Conservation (phyloP, 1,140 invertebrate genomes). For the Procambarus clarkii region DNA sequence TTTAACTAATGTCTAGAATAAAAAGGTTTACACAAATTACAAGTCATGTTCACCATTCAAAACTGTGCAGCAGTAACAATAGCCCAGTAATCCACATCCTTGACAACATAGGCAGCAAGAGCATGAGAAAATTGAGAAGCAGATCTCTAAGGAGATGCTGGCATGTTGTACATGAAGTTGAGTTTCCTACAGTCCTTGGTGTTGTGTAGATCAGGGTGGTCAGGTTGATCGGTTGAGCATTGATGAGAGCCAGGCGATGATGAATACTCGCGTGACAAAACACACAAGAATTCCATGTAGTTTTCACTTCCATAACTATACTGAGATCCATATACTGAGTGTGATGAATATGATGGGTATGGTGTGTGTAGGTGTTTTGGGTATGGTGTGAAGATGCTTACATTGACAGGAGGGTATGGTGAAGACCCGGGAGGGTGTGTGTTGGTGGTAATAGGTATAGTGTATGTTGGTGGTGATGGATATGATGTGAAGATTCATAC, state of each 20-base stretch:
- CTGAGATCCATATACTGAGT: constrained; percentile 95
- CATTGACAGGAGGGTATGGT: too few relatives aligned
- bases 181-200: constrained; percentile 69
- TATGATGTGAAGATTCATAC: too few relatives aligned
- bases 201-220: constrained; percentile 60
- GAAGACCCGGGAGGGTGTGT: too few relatives aligned
- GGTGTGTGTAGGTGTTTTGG: too few relatives aligned
- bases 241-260: constrained; percentile 61
- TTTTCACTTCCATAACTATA: constrained; percentile 98
- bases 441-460: too few relatives aligned
- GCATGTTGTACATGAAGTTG: constrained; percentile 61
- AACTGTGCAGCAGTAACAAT: constrained; percentile 28
- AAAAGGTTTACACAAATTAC: neutral
- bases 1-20: neutral
- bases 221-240: constrained; percentile 49
- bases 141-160: constrained; percentile 51
- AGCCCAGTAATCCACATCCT: constrained; percentile 33
- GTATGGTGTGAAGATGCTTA: too few relatives aligned
- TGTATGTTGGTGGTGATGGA: too few relatives aligned
- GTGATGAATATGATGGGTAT: too few relatives aligned
- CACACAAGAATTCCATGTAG: constrained; percentile 98
- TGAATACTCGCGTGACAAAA: constrained; percentile 95
- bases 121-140: neutral
- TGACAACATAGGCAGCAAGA: constrained; percentile 49
- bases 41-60: constrained; percentile 24